Percentiles rank a stretch among this genome's conserved stretches.
These are phyloP conservation scores for Urocolius indicus DNA, from an alignment of 2,113 vertebrate species.

Conservation along the genomic window DNA sequence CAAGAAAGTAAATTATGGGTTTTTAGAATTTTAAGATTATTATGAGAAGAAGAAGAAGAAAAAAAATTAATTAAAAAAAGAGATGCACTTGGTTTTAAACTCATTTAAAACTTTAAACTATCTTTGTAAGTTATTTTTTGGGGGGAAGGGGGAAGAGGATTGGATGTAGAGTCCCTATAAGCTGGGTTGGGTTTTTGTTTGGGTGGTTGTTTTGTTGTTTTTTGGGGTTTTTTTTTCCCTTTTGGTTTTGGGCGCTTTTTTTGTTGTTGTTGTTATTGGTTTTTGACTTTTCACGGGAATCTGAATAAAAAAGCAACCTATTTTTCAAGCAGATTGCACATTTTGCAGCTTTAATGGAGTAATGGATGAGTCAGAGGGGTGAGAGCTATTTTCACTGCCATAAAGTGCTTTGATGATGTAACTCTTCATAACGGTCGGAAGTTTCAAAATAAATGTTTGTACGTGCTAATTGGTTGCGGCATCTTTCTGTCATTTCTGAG, in stretches of 20 bases:
- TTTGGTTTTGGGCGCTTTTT: background rate
- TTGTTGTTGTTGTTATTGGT: slow-evolving; percentile 72
- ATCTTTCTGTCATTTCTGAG: slow-evolving; percentile 66
- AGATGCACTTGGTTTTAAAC: slow-evolving; percentile 83
- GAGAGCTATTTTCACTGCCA: slow-evolving; percentile 87
- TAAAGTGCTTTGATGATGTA: slow-evolving; percentile 87
- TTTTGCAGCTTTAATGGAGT: slow-evolving; percentile 88
- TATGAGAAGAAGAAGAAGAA: slow-evolving; percentile 48
- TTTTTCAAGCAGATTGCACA: slow-evolving; percentile 87
- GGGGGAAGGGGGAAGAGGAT: slow-evolving; percentile 62
- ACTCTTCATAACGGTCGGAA: slow-evolving; percentile 79
- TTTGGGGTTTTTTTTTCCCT: background rate
- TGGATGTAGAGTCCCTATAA: slow-evolving; percentile 73
- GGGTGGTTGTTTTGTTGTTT: no score
- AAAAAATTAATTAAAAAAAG: slow-evolving; percentile 50
- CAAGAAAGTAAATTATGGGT: slow-evolving; percentile 90
- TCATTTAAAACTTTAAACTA: slow-evolving; percentile 82
- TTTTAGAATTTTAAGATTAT: slow-evolving; percentile 82
- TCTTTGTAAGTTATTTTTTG: slow-evolving; percentile 86
- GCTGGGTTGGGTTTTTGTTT: slow-evolving; percentile 9
- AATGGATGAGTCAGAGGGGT: slow-evolving; percentile 79
- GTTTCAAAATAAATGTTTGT: slow-evolving; percentile 89
- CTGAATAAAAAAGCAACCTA: slow-evolving; percentile 84
- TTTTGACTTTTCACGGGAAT: slow-evolving; percentile 82
- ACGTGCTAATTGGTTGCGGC: slow-evolving; percentile 74